Evolutionary conservation across 2,888 invertebrate genomes (phyloP), one percentile per base, ranked within the genome.

Genomic region (Leptinotarsa rubiginosa): DNA sequence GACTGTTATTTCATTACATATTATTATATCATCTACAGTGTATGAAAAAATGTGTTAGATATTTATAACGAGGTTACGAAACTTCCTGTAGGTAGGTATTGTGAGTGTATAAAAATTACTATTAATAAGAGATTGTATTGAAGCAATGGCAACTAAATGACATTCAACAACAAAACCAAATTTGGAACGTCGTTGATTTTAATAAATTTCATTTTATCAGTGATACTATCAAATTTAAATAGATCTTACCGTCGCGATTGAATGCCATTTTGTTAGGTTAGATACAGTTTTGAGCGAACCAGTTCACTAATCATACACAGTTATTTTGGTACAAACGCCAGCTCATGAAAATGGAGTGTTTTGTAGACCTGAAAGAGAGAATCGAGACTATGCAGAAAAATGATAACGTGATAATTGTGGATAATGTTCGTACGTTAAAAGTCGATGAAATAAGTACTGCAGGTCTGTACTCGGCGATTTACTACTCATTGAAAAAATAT

Each of bases 251-350:
- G 20, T 69, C 69, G 16, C 56, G 56, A 22, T 69, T 69, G 47
- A 69, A 69, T 47, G 69, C 69, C 69, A 69, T 69, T 15, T 67
- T 67, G 25, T 56, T n/a, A 67, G 47, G 47, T 22, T 31, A 66
- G 22, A 16, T 15, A 25, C 52, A 25, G 31, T 13, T 68, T 15
- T 15, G 52, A 50, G 47, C 62, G 41, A 10, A 22, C 7, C 41
- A 41, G 12, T 41, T 41, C 41, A 12, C 41, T 41, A 25, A 20
- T 5, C 59, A 15, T 59, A 25, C 25, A 59, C 25, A 22, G 25
- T 20, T 59, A 56, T 59, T 59, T 15, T 59, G 15, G 13, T 15
- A 22, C 59, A 4, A 59, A 1, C 1, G 12, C 3, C 22, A 15
- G 15, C 15, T 15, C 16, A 16, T 62, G n/a, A 62, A 10, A 41